phyloP scores from a whole-genome alignment of 2,888 invertebrate species.

The Drosophila anomalipes region DNA sequence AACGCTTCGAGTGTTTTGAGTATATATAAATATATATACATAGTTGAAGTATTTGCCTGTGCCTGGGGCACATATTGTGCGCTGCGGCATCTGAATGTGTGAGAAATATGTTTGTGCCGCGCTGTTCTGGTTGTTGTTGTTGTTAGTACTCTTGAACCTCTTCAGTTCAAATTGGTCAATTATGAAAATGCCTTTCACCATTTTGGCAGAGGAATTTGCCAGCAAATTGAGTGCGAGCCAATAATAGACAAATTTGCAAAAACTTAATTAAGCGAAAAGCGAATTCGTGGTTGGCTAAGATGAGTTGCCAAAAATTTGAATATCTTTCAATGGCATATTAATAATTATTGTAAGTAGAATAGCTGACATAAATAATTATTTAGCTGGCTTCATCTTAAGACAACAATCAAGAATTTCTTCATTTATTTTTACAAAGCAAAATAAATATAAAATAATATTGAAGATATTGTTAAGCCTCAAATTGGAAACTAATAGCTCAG shows the following conservation, averaged over 20 bases:
- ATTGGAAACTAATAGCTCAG: background rate
- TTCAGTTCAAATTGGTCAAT: conserved; percentile 57
- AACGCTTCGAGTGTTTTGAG: conserved; percentile 55
- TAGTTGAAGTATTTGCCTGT: conserved; percentile 51
- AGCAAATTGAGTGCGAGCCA: conserved; percentile 8
- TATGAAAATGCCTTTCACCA: conserved; percentile 52
- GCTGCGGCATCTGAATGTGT: conserved; percentile 40
- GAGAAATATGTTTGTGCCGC: conserved; percentile 51
- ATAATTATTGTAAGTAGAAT: background rate
- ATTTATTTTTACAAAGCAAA: too few species aligned
- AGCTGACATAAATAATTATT: background rate
- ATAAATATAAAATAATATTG: background rate
- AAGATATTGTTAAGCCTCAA: background rate
- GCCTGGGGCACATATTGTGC: conserved; percentile 27
- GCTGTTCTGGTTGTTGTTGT: conserved; percentile 10
- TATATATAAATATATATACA: background rate
- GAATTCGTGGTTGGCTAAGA: background rate
- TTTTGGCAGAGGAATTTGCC: conserved; percentile 1
- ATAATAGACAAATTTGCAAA: conserved; percentile 35
- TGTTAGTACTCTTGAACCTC: conserved; percentile 29
- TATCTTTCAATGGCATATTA: background rate
- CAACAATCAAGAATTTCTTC: background rate
- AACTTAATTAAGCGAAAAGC: conserved; percentile 28
- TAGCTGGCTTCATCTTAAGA: too few species aligned
- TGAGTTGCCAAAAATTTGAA: conserved; percentile 16